phyloP scores from a whole-genome alignment of 1,140 invertebrate species.

The Zophobas morio region DNA sequence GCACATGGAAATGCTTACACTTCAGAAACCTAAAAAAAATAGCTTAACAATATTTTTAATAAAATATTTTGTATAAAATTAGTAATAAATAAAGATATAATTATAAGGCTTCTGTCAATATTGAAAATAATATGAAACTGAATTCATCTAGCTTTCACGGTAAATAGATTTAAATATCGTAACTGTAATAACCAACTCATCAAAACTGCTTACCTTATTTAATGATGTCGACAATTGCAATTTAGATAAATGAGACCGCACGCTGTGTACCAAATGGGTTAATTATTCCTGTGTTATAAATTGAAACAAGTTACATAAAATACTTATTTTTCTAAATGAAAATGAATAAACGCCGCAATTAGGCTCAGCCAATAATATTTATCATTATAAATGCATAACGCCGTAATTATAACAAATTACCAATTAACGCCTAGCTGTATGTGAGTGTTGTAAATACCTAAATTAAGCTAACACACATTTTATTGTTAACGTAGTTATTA shows the following conservation, averaged over 20 bases:
- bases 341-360: conserved; percentile 31
- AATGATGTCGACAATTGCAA: conserved; percentile 49
- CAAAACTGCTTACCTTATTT: conserved; percentile 40
- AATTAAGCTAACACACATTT: no score
- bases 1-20: no score
- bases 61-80: no score
- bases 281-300: conserved; percentile 45
- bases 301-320: conserved; percentile 36
- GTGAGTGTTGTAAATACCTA: background rate
- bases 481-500: no score
- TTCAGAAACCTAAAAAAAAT: no score
- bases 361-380: conserved; percentile 19
- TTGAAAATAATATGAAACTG: no score
- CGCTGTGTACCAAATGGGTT: conserved; percentile 46
- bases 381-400: conserved; percentile 5
- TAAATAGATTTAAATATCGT: conserved; percentile 3
- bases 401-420: conserved; percentile 14
- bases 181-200: conserved; percentile 10
- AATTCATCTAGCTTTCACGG: background rate
- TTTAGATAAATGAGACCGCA: conserved; percentile 46
- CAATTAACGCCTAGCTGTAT: background rate
- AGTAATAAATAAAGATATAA: no score
- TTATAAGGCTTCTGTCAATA: no score
- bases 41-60: no score
- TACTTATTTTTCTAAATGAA: conserved; percentile 16